Conservation (phyloP, 2,113 vertebrate genomes). For the Coturnix japonica region DNA sequence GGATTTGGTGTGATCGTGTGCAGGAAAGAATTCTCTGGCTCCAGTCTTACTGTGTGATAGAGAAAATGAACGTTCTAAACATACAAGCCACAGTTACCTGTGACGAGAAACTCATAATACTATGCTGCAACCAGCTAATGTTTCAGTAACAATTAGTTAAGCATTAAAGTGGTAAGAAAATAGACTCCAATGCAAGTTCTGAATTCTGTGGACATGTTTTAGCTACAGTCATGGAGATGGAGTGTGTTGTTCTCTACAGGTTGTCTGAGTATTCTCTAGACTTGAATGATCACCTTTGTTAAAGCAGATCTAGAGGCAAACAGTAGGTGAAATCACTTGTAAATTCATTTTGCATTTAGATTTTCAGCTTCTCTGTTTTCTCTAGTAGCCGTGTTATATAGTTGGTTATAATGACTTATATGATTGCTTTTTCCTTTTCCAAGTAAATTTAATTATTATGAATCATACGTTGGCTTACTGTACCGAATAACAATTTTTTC, state of each 20-base stretch:
- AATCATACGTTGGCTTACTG: neutral
- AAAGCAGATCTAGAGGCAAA: neutral
- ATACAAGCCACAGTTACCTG: constrained; percentile 7
- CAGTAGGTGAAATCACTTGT: constrained; percentile 4
- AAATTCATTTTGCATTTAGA: neutral
- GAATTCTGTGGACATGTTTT: neutral
- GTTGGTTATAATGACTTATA: neutral
- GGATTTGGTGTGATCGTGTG: constrained; percentile 61
- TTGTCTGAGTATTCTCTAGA: constrained; percentile 16
- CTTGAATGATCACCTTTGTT: neutral
- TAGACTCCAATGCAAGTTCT: neutral
- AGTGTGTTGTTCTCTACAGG: constrained; percentile 24
- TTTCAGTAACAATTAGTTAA: constrained; percentile 14
- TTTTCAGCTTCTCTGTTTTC: neutral
- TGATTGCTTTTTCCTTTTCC: constrained; percentile 1
- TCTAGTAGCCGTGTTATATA: neutral
- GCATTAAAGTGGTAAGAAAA: neutral
- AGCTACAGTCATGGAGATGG: neutral
- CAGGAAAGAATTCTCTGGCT: constrained; percentile 41
- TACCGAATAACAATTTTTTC: neutral
- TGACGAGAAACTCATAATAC: constrained; percentile 1
- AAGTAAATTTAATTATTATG: neutral
- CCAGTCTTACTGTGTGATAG: constrained; percentile 20
- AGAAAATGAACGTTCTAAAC: constrained; percentile 44
- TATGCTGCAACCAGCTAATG: neutral